Conservation (phyloP, 2,888 invertebrate species). For the Luperina testacea region DNA sequence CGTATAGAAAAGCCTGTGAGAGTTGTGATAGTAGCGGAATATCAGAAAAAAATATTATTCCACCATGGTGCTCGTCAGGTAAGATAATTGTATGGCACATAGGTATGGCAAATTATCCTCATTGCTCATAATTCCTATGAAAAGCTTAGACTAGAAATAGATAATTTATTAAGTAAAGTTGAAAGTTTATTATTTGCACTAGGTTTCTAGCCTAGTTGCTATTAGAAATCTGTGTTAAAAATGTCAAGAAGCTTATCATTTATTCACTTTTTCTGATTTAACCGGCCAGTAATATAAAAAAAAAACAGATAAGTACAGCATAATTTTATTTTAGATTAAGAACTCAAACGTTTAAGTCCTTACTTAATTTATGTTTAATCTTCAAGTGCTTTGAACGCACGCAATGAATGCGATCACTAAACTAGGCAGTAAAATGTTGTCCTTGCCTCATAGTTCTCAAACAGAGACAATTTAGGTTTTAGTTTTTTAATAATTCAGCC, state of each 20-base stretch:
- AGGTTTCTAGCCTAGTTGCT: not conserved
- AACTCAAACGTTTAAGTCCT: not conserved
- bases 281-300: not conserved
- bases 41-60: conserved; percentile 75
- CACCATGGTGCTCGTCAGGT: conserved; percentile 84
- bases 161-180: not conserved
- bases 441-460: conserved; percentile 32
- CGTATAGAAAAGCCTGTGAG: conserved; percentile 72
- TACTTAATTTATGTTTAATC: not conserved
- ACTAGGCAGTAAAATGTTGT: conserved; percentile 22
- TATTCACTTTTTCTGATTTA: not conserved
- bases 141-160: not conserved
- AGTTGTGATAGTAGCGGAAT: conserved; percentile 74
- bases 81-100: conserved; percentile 45
- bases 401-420: conserved; percentile 12
- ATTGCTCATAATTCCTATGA: not conserved
- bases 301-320: not conserved
- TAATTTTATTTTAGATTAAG: not conserved
- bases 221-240: too few relatives aligned
- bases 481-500: conserved; percentile 53
- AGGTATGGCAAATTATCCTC: not conserved
- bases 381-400: not conserved
- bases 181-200: not conserved
- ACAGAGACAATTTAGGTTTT: conserved; percentile 29
- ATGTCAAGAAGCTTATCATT: not conserved